These are phyloP conservation scores for Otolemur garnettii DNA, from an alignment of 2,113 vertebrate genomes.

Conservation along the genomic window DNA sequence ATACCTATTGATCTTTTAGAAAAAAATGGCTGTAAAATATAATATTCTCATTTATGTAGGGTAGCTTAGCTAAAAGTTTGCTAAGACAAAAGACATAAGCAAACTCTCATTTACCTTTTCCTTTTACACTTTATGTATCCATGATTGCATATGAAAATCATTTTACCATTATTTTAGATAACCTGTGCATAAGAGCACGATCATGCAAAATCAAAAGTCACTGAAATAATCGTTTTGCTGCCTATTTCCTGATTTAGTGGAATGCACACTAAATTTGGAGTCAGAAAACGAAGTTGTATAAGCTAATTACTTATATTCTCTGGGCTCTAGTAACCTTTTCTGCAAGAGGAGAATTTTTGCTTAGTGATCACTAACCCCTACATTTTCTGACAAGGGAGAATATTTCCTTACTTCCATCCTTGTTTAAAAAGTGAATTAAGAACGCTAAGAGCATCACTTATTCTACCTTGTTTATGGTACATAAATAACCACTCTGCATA, in stretches of 20 bases:
- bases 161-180: not conserved
- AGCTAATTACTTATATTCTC: not conserved
- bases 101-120: constrained; percentile 1
- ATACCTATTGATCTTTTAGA: not conserved
- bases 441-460: not conserved
- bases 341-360: not conserved
- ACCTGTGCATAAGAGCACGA: not conserved
- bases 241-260: not conserved
- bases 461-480: not conserved
- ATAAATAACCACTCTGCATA: not conserved
- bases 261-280: not conserved
- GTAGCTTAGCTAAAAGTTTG: not conserved
- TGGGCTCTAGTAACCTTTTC: not conserved
- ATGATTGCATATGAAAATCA: not conserved
- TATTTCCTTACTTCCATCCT: not conserved
- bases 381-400: constrained; percentile 15
- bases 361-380: not conserved
- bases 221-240: not conserved
- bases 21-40: constrained; percentile 14
- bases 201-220: not conserved
- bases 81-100: not conserved
- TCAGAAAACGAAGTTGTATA: not conserved
- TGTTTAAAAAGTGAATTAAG: constrained; percentile 21
- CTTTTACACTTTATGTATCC: not conserved
- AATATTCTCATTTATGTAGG: not conserved